Conservation (phyloP, 2,888 invertebrate species). For the Tiliacea aurago region DNA sequence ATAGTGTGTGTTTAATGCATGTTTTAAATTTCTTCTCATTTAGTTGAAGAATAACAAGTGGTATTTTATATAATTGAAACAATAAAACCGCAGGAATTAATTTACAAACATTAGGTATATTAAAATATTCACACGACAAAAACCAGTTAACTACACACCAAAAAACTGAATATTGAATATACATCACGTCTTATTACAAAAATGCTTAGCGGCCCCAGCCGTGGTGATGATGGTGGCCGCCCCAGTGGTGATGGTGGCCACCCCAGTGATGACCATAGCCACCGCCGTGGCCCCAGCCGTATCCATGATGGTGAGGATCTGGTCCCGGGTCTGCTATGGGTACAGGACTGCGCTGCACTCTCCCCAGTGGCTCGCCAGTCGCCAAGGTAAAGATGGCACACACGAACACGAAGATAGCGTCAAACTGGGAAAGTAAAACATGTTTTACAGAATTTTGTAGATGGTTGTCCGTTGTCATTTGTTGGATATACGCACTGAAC, state of each 20-base stretch:
- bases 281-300: neutral
- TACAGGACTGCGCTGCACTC: conserved; percentile 35
- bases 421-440: conserved; percentile 17
- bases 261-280: neutral
- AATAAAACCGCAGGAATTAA: neutral
- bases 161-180: neutral
- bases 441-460: neutral
- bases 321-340: conserved; percentile 11
- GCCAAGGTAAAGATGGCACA: conserved; percentile 11
- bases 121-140: conserved; percentile 6
- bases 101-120: neutral
- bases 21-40: no score
- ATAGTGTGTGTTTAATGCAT: no score
- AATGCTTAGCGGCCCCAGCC: neutral
- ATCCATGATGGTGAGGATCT: no score
- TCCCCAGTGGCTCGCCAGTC: neutral
- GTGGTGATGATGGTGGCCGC: neutral
- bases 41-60: no score
- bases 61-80: no score
- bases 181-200: neutral
- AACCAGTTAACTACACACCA: neutral
- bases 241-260: neutral
- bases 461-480: neutral
- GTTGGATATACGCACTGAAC: neutral
- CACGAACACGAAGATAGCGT: conserved; percentile 3